These are phyloP conservation scores for Mesocricetus auratus DNA, from an alignment of 2,113 vertebrate genomes.

Conservation along the genomic window DNA sequence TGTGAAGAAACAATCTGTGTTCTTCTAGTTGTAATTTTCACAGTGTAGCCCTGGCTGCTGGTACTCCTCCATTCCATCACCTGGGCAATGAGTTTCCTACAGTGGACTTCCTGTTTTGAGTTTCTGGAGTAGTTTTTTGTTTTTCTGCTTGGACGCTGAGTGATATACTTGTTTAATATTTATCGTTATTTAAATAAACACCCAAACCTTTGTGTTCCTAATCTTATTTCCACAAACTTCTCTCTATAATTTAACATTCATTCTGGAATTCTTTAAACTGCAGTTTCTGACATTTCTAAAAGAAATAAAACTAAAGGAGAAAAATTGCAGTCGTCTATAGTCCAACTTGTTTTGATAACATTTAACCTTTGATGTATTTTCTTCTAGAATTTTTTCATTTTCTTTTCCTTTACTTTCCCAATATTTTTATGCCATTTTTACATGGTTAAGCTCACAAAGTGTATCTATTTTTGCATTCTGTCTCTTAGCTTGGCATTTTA, in stretches of 20 bases:
- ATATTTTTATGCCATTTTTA: constrained; percentile 61
- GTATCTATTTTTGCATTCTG: constrained; percentile 65
- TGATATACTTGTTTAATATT: constrained; percentile 52
- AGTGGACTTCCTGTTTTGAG: constrained; percentile 55
- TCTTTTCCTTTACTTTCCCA: constrained; percentile 27
- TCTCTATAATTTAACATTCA: constrained; percentile 57
- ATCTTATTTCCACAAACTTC: constrained; percentile 1
- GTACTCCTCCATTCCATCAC: background rate
- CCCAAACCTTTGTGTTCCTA: background rate
- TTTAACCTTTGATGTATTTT: constrained; percentile 62
- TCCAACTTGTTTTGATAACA: background rate
- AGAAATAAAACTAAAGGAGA: constrained; percentile 63
- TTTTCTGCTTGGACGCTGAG: constrained; percentile 47
- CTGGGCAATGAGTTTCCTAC: constrained; percentile 5
- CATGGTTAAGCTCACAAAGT: constrained; percentile 17
- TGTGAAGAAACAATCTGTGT: background rate
- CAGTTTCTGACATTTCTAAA: constrained; percentile 63
- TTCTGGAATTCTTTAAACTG: constrained; percentile 62
- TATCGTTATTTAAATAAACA: constrained; percentile 38
- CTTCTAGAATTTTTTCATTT: constrained; percentile 49
- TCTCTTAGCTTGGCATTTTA: constrained; percentile 74
- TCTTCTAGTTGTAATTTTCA: background rate
- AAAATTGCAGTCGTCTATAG: constrained; percentile 5
- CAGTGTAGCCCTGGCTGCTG: background rate
- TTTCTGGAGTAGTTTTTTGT: constrained; percentile 53